Base-by-base conservation (phyloP, 2,113 vertebrate species). In the Natator depressus region DNA sequence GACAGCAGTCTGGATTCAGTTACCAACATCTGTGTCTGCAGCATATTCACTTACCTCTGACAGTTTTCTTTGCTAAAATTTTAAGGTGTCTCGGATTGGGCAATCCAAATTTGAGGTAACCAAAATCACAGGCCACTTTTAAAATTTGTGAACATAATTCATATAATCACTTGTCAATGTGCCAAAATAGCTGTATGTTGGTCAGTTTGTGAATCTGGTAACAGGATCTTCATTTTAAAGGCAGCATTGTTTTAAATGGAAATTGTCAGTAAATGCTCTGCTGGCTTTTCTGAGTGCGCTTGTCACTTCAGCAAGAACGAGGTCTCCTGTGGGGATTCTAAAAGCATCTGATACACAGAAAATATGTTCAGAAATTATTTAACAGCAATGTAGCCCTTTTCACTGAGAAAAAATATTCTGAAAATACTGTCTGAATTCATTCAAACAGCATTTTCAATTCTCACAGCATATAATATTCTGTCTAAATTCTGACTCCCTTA, bases 201-300 rank as follows among this genome's bases (percentile, higher is more conserved):
- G 75, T 95, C 93, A 82, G 87, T 88, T 92, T 3, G 4, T 24
- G 46, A 50, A 25, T 2, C 0, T 13, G 80, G 10, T 79, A 78
- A 65, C 27, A 81, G 62, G 31, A 47, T 87, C 94, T 95, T 94
- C 90, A 94, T 69, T 95, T 95, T 91, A 93, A 72, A 95, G 89
- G 65, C 51, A 35, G 47, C n/a, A 96, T 90, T 91, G 85, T 94
- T 97, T 97, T 97, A 96, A 92, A 51, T 92, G 85, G 82, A 93
- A 96, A 97, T 95, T 95, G 95, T 85, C 89, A 51, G 83, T 95
- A 93, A 96, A 97, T 96, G 94, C 96, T 95, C 92, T 96, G 91
- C 86, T 87, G 96, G 89, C 87, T 88, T 93, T 91, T 75, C 2
- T 85, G 87, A 97, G 96, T 91, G 93, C 96, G 93, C 89, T 96